Percentiles rank a stretch among this genome's conserved stretches.
Conservation (phyloP, 2,113 vertebrate genomes). For the Tetraodon nigroviridis region DNA sequence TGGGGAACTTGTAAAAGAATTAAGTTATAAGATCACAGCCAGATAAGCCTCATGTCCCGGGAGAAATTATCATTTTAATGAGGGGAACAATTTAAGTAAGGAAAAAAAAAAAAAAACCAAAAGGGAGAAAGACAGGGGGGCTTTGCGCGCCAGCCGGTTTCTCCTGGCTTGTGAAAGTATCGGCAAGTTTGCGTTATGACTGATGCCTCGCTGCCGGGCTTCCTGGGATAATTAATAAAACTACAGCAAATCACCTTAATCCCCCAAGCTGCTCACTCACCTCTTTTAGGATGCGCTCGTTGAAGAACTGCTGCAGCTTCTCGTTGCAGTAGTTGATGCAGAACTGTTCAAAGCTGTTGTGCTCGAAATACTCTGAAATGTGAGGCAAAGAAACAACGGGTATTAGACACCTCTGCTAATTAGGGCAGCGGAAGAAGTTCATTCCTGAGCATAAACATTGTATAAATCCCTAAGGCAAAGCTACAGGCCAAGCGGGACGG, state of each 20-base stretch:
- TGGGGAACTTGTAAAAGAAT: conserved; percentile 50
- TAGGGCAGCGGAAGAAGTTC: conserved; percentile 25
- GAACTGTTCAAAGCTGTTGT: conserved; percentile 99
- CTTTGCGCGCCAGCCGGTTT: conserved; percentile 4
- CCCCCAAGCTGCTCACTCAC: conserved; percentile 65
- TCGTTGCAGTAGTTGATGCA: conserved; percentile 99
- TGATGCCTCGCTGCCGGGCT: conserved; percentile 24
- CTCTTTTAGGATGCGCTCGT: conserved; percentile 98
- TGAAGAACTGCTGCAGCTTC: conserved; percentile 99
- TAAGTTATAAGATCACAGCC: conserved; percentile 48
- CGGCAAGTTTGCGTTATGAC: conserved; percentile 16
- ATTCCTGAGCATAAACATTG: conserved; percentile 13
- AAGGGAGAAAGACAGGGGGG: conserved; percentile 3
- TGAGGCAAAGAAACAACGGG: conserved; percentile 34
- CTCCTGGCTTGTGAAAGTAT: conserved; percentile 13
- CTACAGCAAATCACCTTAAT: conserved; percentile 14
- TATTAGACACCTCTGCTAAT: conserved; percentile 40
- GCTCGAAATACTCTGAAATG: conserved; percentile 93
- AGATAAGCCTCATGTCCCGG: conserved; percentile 39
- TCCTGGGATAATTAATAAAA: conserved; percentile 24
- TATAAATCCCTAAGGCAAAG: too few species aligned
- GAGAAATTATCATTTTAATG: conserved; percentile 63
- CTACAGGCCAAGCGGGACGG: too few species aligned
- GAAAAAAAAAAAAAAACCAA: conserved; percentile 3
- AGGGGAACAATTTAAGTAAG: conserved; percentile 18